Percentiles rank a stretch among this genome's conserved stretches.
Conservation (phyloP, 2,888 invertebrate genomes). For the Xiphydria camelus region DNA sequence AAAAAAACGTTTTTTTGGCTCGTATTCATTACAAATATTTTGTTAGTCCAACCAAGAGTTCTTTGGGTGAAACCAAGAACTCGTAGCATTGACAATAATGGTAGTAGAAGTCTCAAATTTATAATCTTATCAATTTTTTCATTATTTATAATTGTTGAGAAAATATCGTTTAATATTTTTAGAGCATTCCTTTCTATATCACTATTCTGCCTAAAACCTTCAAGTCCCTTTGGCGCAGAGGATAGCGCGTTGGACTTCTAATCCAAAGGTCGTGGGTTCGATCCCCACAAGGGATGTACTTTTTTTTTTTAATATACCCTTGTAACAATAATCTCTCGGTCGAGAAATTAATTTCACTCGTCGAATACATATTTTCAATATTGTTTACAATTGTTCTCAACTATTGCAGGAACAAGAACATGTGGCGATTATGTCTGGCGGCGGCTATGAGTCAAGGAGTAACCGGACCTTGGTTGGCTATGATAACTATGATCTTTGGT, state of each 20-base stretch:
- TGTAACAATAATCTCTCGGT: background rate
- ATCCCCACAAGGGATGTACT: slow-evolving; percentile 56
- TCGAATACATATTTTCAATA: background rate
- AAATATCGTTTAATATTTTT: slow-evolving; percentile 14
- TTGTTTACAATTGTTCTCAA: background rate
- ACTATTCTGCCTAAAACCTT: background rate
- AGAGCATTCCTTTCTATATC: no score
- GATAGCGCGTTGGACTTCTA: slow-evolving; percentile 57
- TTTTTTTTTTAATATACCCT: slow-evolving; percentile 23
- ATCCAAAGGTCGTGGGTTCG: slow-evolving; percentile 57
- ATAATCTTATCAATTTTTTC: no score
- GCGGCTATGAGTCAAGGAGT: slow-evolving; percentile 41
- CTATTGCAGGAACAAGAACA: slow-evolving; percentile 31
- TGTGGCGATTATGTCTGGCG: slow-evolving; percentile 39
- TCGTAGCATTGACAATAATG: no score
- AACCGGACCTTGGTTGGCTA: slow-evolving; percentile 44
- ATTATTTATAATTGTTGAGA: slow-evolving; percentile 5
- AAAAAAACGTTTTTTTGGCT: no score
- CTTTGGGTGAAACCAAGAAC: no score
- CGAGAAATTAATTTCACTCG: background rate
- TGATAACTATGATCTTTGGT: slow-evolving; percentile 39
- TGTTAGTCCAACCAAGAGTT: no score
- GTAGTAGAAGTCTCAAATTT: no score
- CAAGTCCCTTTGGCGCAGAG: slow-evolving; percentile 56
- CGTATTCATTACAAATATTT: no score